phyloP scores from a whole-genome alignment of 2,888 invertebrate species.

The Ethmia dodecea region DNA sequence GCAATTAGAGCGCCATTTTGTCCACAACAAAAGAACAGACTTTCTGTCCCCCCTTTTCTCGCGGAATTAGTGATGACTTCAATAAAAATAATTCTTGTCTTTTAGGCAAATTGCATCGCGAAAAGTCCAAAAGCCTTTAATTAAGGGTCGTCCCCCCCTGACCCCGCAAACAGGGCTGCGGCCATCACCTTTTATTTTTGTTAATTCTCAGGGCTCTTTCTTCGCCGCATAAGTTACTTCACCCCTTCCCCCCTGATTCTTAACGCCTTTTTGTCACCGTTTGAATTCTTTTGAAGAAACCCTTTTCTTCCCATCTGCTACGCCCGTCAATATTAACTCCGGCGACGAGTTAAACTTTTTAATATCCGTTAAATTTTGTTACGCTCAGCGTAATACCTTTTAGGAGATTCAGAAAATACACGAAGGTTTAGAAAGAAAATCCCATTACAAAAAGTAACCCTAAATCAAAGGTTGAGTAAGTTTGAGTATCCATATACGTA shows the following conservation, averaged over 20 bases:
- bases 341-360: slow-evolving; percentile 72
- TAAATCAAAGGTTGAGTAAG: too few species aligned
- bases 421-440: too few species aligned
- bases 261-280: slow-evolving; percentile 77
- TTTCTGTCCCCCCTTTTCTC: slow-evolving; percentile 47
- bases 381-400: slow-evolving; percentile 62
- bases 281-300: slow-evolving; percentile 74
- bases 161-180: slow-evolving; percentile 67
- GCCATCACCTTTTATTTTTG: slow-evolving; percentile 77
- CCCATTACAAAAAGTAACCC: too few species aligned
- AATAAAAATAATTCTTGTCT: slow-evolving; percentile 79
- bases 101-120: slow-evolving; percentile 77
- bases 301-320: slow-evolving; percentile 73
- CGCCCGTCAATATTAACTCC: slow-evolving; percentile 79
- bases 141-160: slow-evolving; percentile 67
- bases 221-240: slow-evolving; percentile 77
- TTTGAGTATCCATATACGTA: too few species aligned
- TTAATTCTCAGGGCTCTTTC: slow-evolving; percentile 71
- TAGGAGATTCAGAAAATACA: slow-evolving; percentile 38
- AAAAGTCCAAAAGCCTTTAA: slow-evolving; percentile 77
- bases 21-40: slow-evolving; percentile 62
- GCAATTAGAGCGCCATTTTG: slow-evolving; percentile 71
- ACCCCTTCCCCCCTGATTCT: slow-evolving; percentile 65
- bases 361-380: slow-evolving; percentile 77
- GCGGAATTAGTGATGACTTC: slow-evolving; percentile 77